These are phyloP conservation scores for Plebejus anna DNA, from an alignment of 2,888 invertebrate genomes.

Conservation along the genomic window DNA sequence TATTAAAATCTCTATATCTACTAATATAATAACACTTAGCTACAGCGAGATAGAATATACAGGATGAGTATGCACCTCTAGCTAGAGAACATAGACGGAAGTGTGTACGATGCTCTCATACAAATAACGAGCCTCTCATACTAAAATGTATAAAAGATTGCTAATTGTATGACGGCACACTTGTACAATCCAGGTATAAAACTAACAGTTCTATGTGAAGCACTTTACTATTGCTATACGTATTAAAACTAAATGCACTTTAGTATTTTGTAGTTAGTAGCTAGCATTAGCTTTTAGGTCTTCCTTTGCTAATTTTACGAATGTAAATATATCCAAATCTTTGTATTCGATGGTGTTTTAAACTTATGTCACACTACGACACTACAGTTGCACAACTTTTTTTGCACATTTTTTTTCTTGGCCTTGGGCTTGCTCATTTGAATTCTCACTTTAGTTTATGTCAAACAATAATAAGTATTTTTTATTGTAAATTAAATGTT, in stretches of 20 bases:
- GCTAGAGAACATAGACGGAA: constrained; percentile 13
- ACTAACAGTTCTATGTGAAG: constrained; percentile 11
- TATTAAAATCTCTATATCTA: constrained; percentile 25
- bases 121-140: neutral
- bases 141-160: neutral
- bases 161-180: neutral
- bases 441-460: too few relatives aligned
- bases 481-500: neutral
- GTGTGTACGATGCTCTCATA: neutral
- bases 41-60: constrained; percentile 27
- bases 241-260: constrained; percentile 20
- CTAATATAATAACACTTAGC: constrained; percentile 22
- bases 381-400: neutral
- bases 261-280: neutral
- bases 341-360: neutral
- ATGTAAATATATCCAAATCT: constrained; percentile 20
- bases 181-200: constrained; percentile 22
- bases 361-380: neutral
- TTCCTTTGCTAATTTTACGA: constrained; percentile 9
- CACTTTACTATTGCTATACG: constrained; percentile 27
- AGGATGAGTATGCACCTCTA: neutral
- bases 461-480: too few relatives aligned
- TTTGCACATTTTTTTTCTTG: neutral
- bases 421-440: neutral
- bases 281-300: neutral